Conservation (phyloP, 2,113 vertebrate genomes). For the Aegotheles bennettii region DNA sequence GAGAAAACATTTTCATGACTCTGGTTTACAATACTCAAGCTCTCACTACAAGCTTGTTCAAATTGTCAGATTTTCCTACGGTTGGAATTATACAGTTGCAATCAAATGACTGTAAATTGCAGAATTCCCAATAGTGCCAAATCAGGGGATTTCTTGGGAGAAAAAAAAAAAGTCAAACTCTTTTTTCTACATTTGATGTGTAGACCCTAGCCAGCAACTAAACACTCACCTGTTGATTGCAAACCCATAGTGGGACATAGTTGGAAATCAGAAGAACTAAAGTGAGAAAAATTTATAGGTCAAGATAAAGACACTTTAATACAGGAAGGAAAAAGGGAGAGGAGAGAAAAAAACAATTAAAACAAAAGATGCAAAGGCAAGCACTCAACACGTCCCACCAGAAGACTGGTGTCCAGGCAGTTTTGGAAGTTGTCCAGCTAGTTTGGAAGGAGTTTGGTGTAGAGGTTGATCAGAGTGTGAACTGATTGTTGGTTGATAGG, state of each 20-base stretch:
- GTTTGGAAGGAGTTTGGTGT: no score
- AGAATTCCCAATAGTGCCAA: background rate
- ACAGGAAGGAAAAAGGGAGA: background rate
- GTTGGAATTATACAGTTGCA: background rate
- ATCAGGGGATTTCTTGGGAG: background rate
- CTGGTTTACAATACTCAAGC: background rate
- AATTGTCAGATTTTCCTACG: background rate
- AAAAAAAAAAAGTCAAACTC: background rate
- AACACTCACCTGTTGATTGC: background rate
- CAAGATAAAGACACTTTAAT: background rate
- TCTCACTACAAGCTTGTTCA: background rate
- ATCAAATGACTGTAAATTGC: background rate
- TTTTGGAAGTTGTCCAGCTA: no score
- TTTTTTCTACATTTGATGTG: background rate
- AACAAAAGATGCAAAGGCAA: background rate
- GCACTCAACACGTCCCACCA: background rate
- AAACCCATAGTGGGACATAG: fast-evolving
- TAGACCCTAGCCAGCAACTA: background rate
- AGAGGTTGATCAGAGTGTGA: no score
- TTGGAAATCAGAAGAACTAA: background rate
- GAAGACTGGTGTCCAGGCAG: background rate
- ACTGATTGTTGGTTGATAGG: no score
- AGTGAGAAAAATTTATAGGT: background rate
- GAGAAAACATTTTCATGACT: background rate
- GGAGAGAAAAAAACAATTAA: background rate